Evolutionary conservation across 1,140 invertebrate species (phyloP), one percentile per base, ranked within the genome.

Genomic region (Asbolus verrucosus): DNA sequence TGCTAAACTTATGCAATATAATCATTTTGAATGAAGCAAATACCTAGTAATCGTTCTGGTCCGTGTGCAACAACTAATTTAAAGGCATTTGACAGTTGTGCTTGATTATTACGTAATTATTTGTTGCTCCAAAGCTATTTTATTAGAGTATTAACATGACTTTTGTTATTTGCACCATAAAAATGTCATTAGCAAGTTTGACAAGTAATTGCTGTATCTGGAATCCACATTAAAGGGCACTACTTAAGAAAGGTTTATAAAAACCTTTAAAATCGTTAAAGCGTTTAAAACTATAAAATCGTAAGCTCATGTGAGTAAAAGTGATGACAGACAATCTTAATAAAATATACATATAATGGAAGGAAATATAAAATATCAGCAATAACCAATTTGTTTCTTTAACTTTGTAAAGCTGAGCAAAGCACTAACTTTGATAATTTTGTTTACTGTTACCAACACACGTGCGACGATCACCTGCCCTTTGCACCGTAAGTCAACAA

Each of bases 371-470:
- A 39, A 43, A 21, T 62, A 69, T 69, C 59, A 69, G 50, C 67
- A 63, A 69, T 50, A 54, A 69, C 36, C 62, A 69, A 63, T 46
- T 41, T 70, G 13, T 66, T 70, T 66, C 39, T 43, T 62, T 36
- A 69, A 69, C 24, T 15, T 31, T 4, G 66, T 15, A 69, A 70
- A 70, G 69, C 69, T 70, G 69, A 70, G 62, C 14, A 70, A 70
- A 70, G 69, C 36, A 38, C 39, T 54, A 11, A 66, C 31, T 33
- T 43, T 65, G 69, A 70, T 70, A 70, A 70, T 36, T 70, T 36
- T 59, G 63, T 67, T 70, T 38, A 54, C 30, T 70, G 43, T 61
- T 60, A 33, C 41, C 43, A 11, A 41, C 31, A 70, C 69, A 70
- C 69, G 69, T 67, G 63, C 62, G 36, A 18, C 30, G 33, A 66